A percentile compares a stretch with the other conserved stretches of the same genome.
These are phyloP conservation scores for Cynopterus brachyotis DNA, from an alignment of 2,113 vertebrate species.

Conservation along the genomic window DNA sequence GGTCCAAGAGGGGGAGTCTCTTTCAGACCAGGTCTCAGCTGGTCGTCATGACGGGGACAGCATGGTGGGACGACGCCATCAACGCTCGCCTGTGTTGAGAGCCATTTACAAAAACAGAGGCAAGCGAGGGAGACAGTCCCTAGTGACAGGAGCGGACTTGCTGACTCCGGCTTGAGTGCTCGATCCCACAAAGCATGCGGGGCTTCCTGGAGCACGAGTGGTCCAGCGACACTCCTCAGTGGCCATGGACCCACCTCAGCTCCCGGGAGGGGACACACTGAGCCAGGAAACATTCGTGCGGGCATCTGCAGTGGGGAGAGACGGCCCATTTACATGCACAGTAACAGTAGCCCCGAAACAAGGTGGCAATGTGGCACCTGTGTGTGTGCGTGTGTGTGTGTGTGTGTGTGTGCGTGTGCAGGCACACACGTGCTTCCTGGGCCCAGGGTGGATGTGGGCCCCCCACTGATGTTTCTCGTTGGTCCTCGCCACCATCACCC, in stretches of 20 bases:
- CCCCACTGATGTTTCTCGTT: background rate
- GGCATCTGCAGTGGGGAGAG: accelerated
- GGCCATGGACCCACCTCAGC: background rate
- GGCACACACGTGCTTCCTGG: background rate
- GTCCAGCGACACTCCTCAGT: background rate
- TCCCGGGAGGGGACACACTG: background rate
- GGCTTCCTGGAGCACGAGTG: background rate
- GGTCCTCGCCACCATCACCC: background rate
- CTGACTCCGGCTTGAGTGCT: background rate
- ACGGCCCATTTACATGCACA: accelerated
- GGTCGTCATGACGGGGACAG: background rate
- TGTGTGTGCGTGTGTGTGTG: no score
- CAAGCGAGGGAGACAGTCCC: background rate
- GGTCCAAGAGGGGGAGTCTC: no score
- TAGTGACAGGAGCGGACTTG: background rate
- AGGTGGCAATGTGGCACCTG: background rate
- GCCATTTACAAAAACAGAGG: background rate
- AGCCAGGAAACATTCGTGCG: background rate
- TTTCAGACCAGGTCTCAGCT: no score
- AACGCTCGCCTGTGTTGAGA: accelerated
- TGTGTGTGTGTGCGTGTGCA: background rate
- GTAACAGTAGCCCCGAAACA: background rate
- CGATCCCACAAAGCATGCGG: accelerated
- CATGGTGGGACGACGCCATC: accelerated
- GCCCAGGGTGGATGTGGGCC: background rate